Percentiles rank a stretch among this genome's conserved stretches.
Conservation (phyloP, 2,888 invertebrate species). For the Aromia moschata region DNA sequence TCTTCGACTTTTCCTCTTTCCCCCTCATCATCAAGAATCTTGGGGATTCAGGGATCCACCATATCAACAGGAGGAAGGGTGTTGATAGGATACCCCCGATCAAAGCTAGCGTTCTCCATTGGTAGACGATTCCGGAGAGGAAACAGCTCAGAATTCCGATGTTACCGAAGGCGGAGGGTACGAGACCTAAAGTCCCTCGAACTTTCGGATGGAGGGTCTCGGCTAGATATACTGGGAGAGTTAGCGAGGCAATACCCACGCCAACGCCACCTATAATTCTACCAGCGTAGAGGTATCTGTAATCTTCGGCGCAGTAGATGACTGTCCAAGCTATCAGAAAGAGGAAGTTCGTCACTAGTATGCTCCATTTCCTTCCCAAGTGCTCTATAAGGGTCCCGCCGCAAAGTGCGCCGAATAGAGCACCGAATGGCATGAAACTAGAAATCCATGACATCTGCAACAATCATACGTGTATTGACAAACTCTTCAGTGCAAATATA, state of each 20-base stretch:
- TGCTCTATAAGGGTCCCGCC: conserved; percentile 89
- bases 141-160: conserved; percentile 83
- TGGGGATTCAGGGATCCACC: conserved; percentile 91
- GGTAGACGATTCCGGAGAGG: conserved; percentile 77
- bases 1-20: conserved; percentile 77
- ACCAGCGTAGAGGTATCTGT: conserved; percentile 81
- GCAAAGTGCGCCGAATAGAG: conserved; percentile 80
- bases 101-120: conserved; percentile 84
- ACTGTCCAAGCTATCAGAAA: conserved; percentile 85
- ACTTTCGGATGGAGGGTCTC: conserved; percentile 93
- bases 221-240: conserved; percentile 91
- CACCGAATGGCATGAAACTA: conserved; percentile 87
- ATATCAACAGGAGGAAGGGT: conserved; percentile 75
- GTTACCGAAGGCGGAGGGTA: conserved; percentile 90
- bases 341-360: conserved; percentile 79
- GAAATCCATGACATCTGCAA: conserved; percentile 86
- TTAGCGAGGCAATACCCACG: conserved; percentile 86
- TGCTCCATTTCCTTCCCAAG: conserved; percentile 82
- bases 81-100: conserved; percentile 80
- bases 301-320: conserved; percentile 79
- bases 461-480: no score
- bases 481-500: no score
- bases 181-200: conserved; percentile 85
- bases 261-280: conserved; percentile 86
- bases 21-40: conserved; percentile 88